phyloP scores from a whole-genome alignment of 2,888 invertebrate species.

The Spicauda simplicius region DNA sequence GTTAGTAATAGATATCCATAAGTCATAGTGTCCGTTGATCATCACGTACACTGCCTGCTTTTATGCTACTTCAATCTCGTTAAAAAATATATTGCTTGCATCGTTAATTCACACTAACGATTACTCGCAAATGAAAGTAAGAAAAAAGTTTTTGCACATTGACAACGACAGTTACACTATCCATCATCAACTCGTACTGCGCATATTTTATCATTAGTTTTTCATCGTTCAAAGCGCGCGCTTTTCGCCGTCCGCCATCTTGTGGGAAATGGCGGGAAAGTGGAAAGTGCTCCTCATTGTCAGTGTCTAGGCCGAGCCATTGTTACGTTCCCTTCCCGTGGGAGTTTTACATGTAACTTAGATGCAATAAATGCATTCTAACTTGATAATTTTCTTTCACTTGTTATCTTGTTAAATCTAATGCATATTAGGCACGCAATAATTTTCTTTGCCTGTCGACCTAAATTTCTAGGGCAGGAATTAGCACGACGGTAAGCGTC shows the following conservation, averaged over 20 bases:
- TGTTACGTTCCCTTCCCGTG: conserved; percentile 67
- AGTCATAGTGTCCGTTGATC: no score
- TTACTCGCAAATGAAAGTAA: background rate
- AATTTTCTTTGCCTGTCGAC: conserved; percentile 12
- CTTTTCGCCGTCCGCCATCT: conserved; percentile 54
- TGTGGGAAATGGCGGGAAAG: conserved; percentile 76
- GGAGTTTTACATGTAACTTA: conserved; percentile 49
- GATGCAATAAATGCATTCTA: conserved; percentile 21
- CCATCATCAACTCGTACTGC: background rate
- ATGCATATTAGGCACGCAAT: conserved; percentile 29
- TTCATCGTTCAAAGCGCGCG: conserved; percentile 38
- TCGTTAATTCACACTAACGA: background rate
- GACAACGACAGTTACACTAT: background rate
- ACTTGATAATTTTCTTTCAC: conserved; percentile 34
- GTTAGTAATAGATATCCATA: no score
- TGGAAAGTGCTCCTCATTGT: conserved; percentile 79
- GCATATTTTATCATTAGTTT: conserved; percentile 21
- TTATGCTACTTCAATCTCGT: no score
- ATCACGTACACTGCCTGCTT: no score
- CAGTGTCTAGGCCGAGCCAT: conserved; percentile 72
- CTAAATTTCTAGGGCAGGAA: conserved; percentile 24
- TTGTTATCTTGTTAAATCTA: conserved; percentile 21
- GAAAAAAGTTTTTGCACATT: conserved; percentile 4
- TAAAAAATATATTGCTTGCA: background rate
- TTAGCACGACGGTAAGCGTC: background rate